Conservation (phyloP, 2,888 invertebrate species). For the Chrysomela aeneicollis region DNA sequence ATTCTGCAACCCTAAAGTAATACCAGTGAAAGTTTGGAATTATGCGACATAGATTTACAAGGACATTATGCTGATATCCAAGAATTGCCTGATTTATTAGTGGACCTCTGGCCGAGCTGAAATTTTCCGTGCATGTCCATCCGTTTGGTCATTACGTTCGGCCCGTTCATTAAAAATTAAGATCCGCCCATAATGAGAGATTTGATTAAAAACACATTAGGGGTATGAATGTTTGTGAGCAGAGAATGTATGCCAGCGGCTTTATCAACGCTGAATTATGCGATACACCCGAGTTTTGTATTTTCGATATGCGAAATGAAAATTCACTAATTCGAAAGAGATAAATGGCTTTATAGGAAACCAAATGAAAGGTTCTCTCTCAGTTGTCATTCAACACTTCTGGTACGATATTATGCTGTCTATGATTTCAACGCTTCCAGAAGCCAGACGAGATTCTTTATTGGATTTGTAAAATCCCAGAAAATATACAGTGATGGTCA, state of each 20-base stretch:
- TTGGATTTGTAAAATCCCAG: no score
- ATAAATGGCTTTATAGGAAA: conserved; percentile 18
- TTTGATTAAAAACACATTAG: conserved; percentile 63
- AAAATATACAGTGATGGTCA: no score
- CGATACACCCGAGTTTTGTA: conserved; percentile 10
- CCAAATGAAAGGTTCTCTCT: no score
- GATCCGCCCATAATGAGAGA: conserved; percentile 60
- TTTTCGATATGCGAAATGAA: conserved; percentile 10
- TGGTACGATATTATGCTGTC: no score
- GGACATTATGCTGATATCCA: no score
- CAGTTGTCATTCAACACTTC: no score
- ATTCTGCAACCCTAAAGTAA: no score
- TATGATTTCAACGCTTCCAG: no score
- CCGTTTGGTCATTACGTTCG: conserved; percentile 41
- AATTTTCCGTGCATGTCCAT: conserved; percentile 28
- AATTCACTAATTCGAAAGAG: conserved; percentile 19
- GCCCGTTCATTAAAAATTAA: conserved; percentile 61
- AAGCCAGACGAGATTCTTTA: no score
- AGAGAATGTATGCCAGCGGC: conserved; percentile 6
- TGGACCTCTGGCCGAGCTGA: not conserved
- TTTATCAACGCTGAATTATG: conserved; percentile 37
- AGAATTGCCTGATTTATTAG: no score
- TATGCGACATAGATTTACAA: no score
- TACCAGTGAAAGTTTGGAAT: no score
- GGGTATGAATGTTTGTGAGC: conserved; percentile 48